Evolutionary conservation across 2,113 vertebrate species (phyloP), one percentile per base, ranked within the genome.

Genomic region (Pelecanus crispus): DNA sequence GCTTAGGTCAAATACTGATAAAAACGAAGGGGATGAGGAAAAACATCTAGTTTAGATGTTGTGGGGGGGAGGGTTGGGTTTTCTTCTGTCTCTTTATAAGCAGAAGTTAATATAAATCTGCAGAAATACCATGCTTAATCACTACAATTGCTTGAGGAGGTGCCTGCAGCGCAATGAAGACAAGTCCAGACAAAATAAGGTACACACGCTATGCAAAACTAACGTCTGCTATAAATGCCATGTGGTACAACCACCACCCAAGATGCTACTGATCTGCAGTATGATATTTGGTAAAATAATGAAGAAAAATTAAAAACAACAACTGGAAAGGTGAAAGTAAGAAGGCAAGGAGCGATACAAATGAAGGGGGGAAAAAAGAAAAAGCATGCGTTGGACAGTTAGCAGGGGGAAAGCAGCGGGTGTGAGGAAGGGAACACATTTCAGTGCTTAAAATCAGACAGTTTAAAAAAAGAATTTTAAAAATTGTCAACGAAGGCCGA

Each of bases 71-170:
- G 31, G 58, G 68, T 19, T 96, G 65, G 40, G n/a, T 67, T 78
- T 81, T 78, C 34, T 94, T 65, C 73, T 71, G 61, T 65, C 95
- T 75, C 91, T 95, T 81, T 87, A 79, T 86, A 91, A 82, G 83
- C 92, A 95, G 88, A 95, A 95, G 96, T 96, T 86, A 72, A 95
- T 95, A 96, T 49, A 95, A 96, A 94, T 95, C 96, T 97, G 88
- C 92, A 97, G 92, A 96, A 97, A 96, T 93, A 96, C 90, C 92
- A 87, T 4, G 84, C 94, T 97, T 97, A 96, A 91, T 96, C 94
- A 95, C 84, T 94, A 83, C 92, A 94, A 97, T 88, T 91, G 93
- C 95, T 95, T 62, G 88, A 97, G 96, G 96, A 93, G 70, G 88
- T 77, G 96, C 97, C 96, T 96, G 96, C 81, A 94, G 95, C 72